Conservation (phyloP, 2,888 invertebrate genomes). For the Spicauda simplicius region DNA sequence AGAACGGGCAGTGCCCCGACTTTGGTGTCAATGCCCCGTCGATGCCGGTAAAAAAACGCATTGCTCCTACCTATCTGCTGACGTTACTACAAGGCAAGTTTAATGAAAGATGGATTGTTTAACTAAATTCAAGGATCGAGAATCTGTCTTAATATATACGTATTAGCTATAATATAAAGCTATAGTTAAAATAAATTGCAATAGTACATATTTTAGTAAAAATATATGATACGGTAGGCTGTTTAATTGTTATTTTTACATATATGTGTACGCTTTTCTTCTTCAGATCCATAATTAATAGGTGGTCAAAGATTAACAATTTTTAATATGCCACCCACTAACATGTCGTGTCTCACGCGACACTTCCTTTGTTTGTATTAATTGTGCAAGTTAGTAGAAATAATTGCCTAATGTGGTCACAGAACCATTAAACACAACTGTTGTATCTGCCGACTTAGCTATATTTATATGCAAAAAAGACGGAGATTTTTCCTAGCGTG, state of each 20-base stretch:
- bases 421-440: constrained; percentile 66
- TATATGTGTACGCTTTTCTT: background rate
- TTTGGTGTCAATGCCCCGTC: constrained; percentile 79
- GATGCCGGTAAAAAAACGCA: constrained; percentile 81
- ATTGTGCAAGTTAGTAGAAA: constrained; percentile 73
- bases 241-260: background rate
- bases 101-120: constrained; percentile 9
- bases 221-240: background rate
- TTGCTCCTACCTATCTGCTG: constrained; percentile 72
- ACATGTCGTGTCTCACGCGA: constrained; percentile 66
- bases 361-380: constrained; percentile 72
- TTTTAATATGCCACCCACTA: constrained; percentile 59
- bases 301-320: constrained; percentile 40
- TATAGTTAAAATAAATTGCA: background rate
- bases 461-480: constrained; percentile 9
- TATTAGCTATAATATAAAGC: no score
- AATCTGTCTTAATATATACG: no score
- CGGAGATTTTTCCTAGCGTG: background rate
- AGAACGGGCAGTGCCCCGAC: constrained; percentile 83
- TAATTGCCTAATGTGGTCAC: constrained; percentile 70
- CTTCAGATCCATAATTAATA: constrained; percentile 4
- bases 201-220: background rate
- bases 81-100: constrained; percentile 56
- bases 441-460: constrained; percentile 48
- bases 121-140: background rate